Conservation (phyloP, 2,113 vertebrate species). For the Caranx melampygus region DNA sequence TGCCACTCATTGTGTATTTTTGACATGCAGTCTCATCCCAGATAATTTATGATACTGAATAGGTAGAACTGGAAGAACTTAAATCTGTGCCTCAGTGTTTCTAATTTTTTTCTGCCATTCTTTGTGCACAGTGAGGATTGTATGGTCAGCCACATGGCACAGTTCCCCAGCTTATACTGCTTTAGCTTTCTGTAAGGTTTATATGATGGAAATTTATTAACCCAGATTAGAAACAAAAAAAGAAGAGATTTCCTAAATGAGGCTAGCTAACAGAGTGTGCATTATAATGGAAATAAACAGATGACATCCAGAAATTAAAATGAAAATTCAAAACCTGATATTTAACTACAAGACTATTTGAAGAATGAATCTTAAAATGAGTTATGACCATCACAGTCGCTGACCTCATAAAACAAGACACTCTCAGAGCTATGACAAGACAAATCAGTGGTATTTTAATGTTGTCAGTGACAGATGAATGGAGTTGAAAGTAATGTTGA, state of each 20-base stretch:
- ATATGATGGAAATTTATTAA: background rate
- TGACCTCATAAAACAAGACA: background rate
- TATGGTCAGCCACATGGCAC: background rate
- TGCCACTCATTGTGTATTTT: conserved; percentile 3
- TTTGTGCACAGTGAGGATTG: background rate
- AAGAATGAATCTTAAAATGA: background rate
- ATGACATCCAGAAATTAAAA: background rate
- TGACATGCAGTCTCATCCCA: conserved; percentile 9
- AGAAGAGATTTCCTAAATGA: background rate
- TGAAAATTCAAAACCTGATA: background rate
- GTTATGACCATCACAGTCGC: background rate
- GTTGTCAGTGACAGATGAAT: background rate
- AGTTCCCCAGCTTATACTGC: background rate
- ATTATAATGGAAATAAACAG: background rate
- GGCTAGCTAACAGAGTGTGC: background rate
- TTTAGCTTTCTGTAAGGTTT: conserved; percentile 3
- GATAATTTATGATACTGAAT: background rate
- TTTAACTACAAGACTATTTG: background rate
- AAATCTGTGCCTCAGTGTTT: background rate
- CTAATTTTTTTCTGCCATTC: background rate
- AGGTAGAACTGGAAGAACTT: background rate
- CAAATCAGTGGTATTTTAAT: background rate
- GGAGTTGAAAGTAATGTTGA: background rate
- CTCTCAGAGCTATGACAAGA: background rate
- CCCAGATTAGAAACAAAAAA: background rate